Evolutionary conservation across 2,113 vertebrate genomes (phyloP), one percentile per base, ranked within the genome.

Genomic region (Gnathonemus echidnorhynchus): DNA sequence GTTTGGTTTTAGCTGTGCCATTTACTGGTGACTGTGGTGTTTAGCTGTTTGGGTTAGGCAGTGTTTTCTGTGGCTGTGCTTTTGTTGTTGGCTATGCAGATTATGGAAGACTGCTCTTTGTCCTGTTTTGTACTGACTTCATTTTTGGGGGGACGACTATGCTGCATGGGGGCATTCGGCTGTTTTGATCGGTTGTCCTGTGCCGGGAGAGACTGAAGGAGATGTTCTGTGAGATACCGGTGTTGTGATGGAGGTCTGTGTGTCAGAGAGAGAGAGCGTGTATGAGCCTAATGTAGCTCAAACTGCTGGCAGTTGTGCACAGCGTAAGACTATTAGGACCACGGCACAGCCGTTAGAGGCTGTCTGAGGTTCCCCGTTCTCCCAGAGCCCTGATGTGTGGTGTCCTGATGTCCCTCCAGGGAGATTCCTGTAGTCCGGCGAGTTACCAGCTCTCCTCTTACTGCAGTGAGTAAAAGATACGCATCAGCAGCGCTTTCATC

Each of bases 371-470:
- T 46, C 80, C 1, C 5, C 7, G 42, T 42, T 84, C 45, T 24
- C 45, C 21, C 45, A 9, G 19, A 46, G 6, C 21, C 21, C 35
- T 24, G 83, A 85, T 39, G 5, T 85, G 83, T 85, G 83, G n/a
- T 15, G 62, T 70, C n/a, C 62, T 85, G 83, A 85, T 85, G 83
- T 85, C 24, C 39, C 83, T 85, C 83, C 45, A 48, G 83, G 83
- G 83, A 85, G 83, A 24, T 85, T 85, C 83, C 83, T 46, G 77
- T 46, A 85, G 39, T 46, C 83, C 39, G 6, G 2, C 17, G 42
- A 45, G 39, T 39, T 10, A 48, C 24, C 83, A n/a, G 45, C 21
- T 85, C 42, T 85, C 3, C 48, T 85, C 24, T 48, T 48, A 85
- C 45, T 85, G 83, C 83, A n/a, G 42, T 10, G 7, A 48, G 35